Conservation (phyloP, 2,113 vertebrate species). For the Oenanthe oenanthe region DNA sequence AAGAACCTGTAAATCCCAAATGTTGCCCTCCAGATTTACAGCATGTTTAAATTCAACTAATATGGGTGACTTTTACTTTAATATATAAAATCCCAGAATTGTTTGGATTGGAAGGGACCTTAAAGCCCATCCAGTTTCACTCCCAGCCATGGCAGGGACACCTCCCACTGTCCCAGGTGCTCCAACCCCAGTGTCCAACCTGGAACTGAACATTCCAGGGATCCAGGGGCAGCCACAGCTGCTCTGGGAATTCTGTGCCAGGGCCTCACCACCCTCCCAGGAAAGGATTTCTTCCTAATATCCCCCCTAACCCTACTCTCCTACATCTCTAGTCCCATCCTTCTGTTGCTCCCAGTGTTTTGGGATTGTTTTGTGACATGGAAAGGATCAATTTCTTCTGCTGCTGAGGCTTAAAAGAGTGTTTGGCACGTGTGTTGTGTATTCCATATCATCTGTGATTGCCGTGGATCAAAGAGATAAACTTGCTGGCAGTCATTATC, state of each 20-base stretch:
- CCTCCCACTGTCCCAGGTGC: neutral
- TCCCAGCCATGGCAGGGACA: neutral
- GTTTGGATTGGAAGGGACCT: neutral
- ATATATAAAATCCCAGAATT: neutral
- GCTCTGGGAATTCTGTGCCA: neutral
- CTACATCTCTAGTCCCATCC: neutral
- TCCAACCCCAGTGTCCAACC: neutral
- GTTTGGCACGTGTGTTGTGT: neutral
- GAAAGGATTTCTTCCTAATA: rapidly evolving
- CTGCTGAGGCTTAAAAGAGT: neutral
- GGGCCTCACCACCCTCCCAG: rapidly evolving
- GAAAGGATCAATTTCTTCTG: neutral
- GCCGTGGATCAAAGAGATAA: constrained; percentile 22
- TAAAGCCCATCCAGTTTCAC: rapidly evolving
- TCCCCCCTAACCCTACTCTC: too few relatives aligned
- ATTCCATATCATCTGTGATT: neutral
- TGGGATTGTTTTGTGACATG: neutral
- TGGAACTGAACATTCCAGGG: neutral
- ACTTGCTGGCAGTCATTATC: constrained; percentile 24
- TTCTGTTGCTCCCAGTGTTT: neutral
- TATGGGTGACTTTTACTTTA: neutral
- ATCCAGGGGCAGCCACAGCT: neutral
- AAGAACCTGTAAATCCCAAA: neutral
- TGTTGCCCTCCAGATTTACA: neutral
- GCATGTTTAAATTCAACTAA: neutral